Conservation (phyloP, 2,797 vertebrate species). For the Emydoidea blandingii region DNA sequence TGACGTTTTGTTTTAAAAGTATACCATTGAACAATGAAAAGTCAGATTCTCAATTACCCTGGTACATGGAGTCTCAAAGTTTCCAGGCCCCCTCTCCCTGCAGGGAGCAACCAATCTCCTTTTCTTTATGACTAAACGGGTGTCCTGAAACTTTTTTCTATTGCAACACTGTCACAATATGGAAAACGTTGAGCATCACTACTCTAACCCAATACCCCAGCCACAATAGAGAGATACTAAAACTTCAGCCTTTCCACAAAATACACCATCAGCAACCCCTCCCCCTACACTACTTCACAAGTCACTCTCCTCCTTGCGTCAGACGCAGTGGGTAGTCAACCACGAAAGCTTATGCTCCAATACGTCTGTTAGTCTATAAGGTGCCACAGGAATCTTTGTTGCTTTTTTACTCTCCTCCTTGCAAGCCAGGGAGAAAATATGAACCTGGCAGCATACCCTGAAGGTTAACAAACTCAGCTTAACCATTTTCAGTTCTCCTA, state of each 20-base stretch:
- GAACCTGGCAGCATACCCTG: not conserved
- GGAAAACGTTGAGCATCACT: not conserved
- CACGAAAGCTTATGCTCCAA: too few species aligned
- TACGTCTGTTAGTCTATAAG: too few species aligned
- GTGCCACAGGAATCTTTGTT: too few species aligned
- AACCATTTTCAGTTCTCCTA: not conserved
- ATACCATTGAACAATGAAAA: not conserved
- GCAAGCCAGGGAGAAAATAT: not conserved
- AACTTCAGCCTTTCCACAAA: not conserved
- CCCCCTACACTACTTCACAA: not conserved
- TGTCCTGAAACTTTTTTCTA: not conserved
- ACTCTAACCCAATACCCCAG: not conserved
- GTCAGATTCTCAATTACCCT: not conserved
- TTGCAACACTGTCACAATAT: not conserved
- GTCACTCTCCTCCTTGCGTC: not conserved
- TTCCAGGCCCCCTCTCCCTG: not conserved
- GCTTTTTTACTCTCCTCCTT: not conserved
- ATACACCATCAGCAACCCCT: not conserved
- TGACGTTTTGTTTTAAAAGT: not conserved
- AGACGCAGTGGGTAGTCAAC: too few species aligned
- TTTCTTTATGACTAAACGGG: not conserved
- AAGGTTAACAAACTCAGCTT: not conserved
- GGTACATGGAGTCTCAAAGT: not conserved
- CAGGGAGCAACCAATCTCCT: not conserved
- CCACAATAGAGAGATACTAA: not conserved